phyloP scores from a whole-genome alignment of 2,888 invertebrate genomes.

The Lutraria lutraria region DNA sequence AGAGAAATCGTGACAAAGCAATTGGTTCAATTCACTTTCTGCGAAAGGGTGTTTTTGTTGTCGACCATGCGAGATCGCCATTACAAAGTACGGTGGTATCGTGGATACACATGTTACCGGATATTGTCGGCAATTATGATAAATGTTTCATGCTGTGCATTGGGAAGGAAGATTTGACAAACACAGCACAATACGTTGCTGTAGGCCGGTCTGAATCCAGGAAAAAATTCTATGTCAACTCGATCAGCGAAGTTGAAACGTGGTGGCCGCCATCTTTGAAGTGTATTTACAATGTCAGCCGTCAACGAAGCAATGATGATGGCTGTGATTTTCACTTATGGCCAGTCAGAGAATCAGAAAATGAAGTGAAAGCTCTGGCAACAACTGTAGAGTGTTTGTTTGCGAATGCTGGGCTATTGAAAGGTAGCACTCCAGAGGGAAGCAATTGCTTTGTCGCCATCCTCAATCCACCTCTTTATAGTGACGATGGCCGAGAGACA shows the following conservation, averaged over 20 bases:
- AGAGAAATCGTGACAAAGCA: neutral
- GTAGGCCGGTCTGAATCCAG: neutral
- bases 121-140: neutral
- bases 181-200: neutral
- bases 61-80: neutral
- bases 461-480: neutral
- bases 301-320: neutral
- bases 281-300: slow-evolving; percentile 1
- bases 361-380: neutral
- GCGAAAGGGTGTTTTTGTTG: slow-evolving; percentile 4
- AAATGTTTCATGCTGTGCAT: neutral
- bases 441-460: neutral
- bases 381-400: neutral
- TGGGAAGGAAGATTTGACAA: neutral
- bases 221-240: neutral
- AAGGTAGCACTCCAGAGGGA: neutral
- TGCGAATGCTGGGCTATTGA: neutral
- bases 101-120: slow-evolving; percentile 11
- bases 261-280: slow-evolving; percentile 1
- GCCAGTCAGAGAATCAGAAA: neutral
- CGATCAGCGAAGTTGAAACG: neutral
- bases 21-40: neutral
- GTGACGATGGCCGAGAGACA: neutral
- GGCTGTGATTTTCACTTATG: neutral
- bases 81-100: slow-evolving; percentile 8